Percentiles rank a stretch among this genome's conserved stretches.
Conservation (phyloP, 2,113 vertebrate species). For the Ageneiosus marmoratus region DNA sequence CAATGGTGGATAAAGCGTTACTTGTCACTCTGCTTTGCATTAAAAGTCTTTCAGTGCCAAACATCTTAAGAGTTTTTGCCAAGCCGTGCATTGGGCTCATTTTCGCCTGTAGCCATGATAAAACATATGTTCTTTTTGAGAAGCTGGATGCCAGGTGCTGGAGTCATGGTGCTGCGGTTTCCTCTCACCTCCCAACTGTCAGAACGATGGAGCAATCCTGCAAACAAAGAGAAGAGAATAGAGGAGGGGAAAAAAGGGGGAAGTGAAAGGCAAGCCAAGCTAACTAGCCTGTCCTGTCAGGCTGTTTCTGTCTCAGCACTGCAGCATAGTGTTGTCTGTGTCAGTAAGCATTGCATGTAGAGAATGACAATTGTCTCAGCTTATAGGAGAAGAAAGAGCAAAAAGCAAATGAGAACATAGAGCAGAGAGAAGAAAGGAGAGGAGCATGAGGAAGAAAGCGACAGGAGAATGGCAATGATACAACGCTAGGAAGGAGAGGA, state of each 20-base stretch:
- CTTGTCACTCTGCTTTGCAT: slow-evolving; percentile 69
- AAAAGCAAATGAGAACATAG: slow-evolving; percentile 3
- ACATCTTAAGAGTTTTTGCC: slow-evolving; percentile 63
- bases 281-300: not conserved
- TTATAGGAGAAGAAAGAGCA: slow-evolving; percentile 27
- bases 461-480: slow-evolving; percentile 4
- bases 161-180: slow-evolving; percentile 54
- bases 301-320: slow-evolving; percentile 1
- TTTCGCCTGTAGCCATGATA: slow-evolving; percentile 64
- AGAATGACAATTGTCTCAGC: slow-evolving; percentile 48
- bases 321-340: slow-evolving; percentile 9
- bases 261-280: slow-evolving; percentile 20
- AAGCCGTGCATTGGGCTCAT: slow-evolving; percentile 61
- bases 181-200: slow-evolving; percentile 47
- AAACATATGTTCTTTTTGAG: slow-evolving; percentile 63
- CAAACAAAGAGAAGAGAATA: slow-evolving; percentile 28
- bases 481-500: not conserved
- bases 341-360: slow-evolving; percentile 56
- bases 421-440: slow-evolving; percentile 19
- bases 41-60: slow-evolving; percentile 62
- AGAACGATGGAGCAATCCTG: slow-evolving; percentile 27
- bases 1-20: slow-evolving; percentile 61
- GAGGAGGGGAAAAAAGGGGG: not conserved
- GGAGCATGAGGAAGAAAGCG: not conserved
- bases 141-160: slow-evolving; percentile 60